Evolutionary conservation across 1,140 invertebrate genomes (phyloP).

Genomic region (Caenorhabditis elegans): WBcel235 BX284605.5:10658501-10659000

Average conservation of each 20-base stretch:
- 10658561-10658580: not conserved
- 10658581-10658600: slow-evolving; percentile 37
- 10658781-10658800: not conserved
- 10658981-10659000: slow-evolving; percentile 36
- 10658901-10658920: not conserved
- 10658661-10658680: not conserved
- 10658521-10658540: slow-evolving; percentile 20
- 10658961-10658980: slow-evolving; percentile 26
- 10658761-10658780: not conserved
- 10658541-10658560: slow-evolving; percentile 35
- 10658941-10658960: slow-evolving; percentile 13
- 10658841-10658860: not conserved
- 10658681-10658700: not conserved
- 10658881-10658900: not conserved
- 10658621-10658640: slow-evolving; percentile 20
- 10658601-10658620: slow-evolving; percentile 30
- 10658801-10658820: slow-evolving; percentile 27
- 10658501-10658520: not conserved
- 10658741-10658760: not conserved
- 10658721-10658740: not conserved
- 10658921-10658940: not conserved
- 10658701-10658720: not conserved
- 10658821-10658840: not conserved
- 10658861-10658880: not conserved
- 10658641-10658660: not conserved